These are phyloP conservation scores for Agrypnia vestita DNA, from an alignment of 1,140 invertebrate species.

Conservation along the genomic window DNA sequence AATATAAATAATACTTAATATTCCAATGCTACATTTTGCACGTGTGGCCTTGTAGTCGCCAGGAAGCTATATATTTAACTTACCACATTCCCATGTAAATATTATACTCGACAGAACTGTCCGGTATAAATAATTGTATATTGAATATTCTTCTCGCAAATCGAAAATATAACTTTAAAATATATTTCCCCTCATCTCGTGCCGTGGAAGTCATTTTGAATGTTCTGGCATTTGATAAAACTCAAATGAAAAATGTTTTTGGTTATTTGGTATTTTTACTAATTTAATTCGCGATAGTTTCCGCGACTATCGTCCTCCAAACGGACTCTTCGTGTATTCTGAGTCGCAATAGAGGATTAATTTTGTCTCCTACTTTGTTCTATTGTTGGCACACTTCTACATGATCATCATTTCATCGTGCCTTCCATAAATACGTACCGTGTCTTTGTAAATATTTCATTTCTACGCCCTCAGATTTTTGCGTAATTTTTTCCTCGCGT, in stretches of 20 bases:
- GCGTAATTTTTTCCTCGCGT: neutral
- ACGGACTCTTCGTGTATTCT: neutral
- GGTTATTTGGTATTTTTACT: neutral
- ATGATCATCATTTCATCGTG: neutral
- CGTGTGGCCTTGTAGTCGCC: too few species aligned
- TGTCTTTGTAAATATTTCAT: neutral
- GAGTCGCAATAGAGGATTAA: slow-evolving; percentile 13
- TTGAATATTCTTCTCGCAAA: neutral
- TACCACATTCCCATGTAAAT: too few species aligned
- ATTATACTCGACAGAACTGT: too few species aligned
- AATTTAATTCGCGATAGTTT: neutral
- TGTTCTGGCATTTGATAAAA: neutral
- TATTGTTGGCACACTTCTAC: slow-evolving; percentile 10
- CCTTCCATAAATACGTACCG: neutral
- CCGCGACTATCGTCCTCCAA: neutral
- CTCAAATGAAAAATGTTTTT: neutral
- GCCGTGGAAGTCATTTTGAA: slow-evolving; percentile 12
- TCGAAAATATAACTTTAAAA: neutral
- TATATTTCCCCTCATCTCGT: slow-evolving; percentile 1
- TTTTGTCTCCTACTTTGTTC: neutral
- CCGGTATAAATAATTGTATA: too few species aligned
- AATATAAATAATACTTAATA: too few species aligned
- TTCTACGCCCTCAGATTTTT: neutral
- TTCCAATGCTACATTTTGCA: too few species aligned
- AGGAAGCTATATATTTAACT: too few species aligned